A percentile compares a stretch with the other conserved stretches of the same genome.
phyloP scores from a whole-genome alignment of 2,797 vertebrate species.

The Smutsia gigantea region DNA sequence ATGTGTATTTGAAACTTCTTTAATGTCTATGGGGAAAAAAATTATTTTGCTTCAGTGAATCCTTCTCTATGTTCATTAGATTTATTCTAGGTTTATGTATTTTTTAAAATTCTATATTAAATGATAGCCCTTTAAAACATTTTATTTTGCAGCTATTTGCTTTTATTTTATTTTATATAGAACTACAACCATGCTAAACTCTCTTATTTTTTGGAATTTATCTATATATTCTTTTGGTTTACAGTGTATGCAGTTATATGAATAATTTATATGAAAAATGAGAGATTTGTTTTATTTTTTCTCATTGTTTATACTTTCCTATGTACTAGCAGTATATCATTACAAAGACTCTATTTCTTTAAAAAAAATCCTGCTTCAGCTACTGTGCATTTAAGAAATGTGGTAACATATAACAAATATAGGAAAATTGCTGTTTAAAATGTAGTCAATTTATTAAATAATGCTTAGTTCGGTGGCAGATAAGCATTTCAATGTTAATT shows the following conservation, averaged over 20 bases:
- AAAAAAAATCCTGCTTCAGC: constrained; percentile 4
- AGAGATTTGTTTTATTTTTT: background rate
- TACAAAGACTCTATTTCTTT: constrained; percentile 62
- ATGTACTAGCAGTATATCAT: background rate
- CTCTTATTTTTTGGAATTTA: background rate
- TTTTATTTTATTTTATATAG: background rate
- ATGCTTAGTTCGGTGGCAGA: background rate
- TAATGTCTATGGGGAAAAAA: background rate
- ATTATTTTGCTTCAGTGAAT: background rate
- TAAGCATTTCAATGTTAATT: background rate
- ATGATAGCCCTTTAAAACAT: background rate
- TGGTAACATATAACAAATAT: constrained; percentile 48
- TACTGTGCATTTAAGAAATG: constrained; percentile 12
- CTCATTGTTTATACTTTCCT: background rate
- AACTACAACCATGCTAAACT: background rate
- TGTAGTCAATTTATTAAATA: background rate
- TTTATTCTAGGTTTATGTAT: background rate
- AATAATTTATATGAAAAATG: background rate
- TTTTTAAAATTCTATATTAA: background rate
- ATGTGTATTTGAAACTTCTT: background rate
- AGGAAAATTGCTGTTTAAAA: background rate
- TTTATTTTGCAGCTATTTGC: background rate
- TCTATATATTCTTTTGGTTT: background rate
- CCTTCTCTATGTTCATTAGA: background rate
- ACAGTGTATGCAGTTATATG: background rate